Base-by-base conservation (phyloP, 2,888 invertebrate genomes). In the Drosophila paramelanica region DNA sequence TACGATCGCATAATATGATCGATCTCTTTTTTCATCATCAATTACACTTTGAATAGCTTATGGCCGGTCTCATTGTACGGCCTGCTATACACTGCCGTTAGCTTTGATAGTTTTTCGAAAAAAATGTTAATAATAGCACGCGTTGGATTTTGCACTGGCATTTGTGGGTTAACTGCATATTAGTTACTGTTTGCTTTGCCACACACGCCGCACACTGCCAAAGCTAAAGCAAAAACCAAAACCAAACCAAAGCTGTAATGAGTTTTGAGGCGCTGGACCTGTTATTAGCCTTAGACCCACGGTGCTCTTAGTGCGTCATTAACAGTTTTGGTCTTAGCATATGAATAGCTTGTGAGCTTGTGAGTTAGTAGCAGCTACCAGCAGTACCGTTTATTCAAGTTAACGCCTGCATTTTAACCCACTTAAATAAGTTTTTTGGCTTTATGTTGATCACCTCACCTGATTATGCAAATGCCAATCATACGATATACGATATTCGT, bases 11-110 rank as follows among this genome's bases (percentile, higher is more conserved):
- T 81, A 84, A 84, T 84, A 80, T 86, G 85, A 86, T 86, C 85
- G 89, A 86, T 86, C 85, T 85, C 89, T 85, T 86, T 86, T 79
- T 84, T 78, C 85, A 87, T 88, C 85, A 86, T 86, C 85, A 86
- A 86, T 86, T 88, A 86, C 81, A 78, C 81, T 78, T 79, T 84
- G 87, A 80, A 70, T 77, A 67, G 83, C 81, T 86, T 73, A 69
- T 83, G 81, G 78, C 73, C 79, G 61, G 62, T 38, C 76, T 64
- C 67, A 76, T 82, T 82, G 80, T 81, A 39, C 49, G 39, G 39
- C 23, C 39, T 38, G 57, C 33, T 49, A 65, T 45, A 57, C 17
- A 50, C 47, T 60, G 84, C 86, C 78, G 74, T 73, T 76, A 69
- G 75, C 64, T 83, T 66, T 61, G 61, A 82, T 80, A 66, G 73